Base-by-base conservation (phyloP, 2,797 vertebrate genomes). In the Sebastes elongatus region DNA sequence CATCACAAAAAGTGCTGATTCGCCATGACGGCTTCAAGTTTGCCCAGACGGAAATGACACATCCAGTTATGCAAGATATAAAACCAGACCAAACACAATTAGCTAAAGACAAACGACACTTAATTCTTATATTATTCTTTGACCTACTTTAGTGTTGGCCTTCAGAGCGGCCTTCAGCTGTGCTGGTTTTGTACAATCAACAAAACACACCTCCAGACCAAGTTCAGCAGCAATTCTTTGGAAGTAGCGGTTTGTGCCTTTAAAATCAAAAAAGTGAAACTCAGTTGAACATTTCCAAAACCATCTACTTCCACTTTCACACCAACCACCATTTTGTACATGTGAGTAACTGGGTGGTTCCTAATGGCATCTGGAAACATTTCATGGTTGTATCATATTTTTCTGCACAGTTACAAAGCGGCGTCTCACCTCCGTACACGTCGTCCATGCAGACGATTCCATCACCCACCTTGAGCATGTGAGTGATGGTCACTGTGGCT, bases 191-290 rank as follows among this genome's bases (percentile, higher is more conserved):
- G 95, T 95, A 80, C 95, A 97, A 85, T 99, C 98, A 46, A 95
- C 95, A 88, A 97, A 97, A 75, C 93, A 80, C 4, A 97, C 49
- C 6, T 97, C 93, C 82, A 99, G 81, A 25, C 97, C 96, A 81
- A 96, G 30, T 59, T 96, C 85, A 2, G 30, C 0, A 1, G 97
- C 97, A 10, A 98, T 71, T 80, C 10, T 71, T 81, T 93, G 94
- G 89, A 99, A 98, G 92, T 98, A 99, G 18, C 97, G 96, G 85
- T 97, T 97, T 68, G 98, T 98, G 77, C 98, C 98, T 99, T 35
- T 76, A 53, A 33, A 49, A 16, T 13, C 5, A 2, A 76, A 55
- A 65, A n/a, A 60, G 2, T 7, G 4, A 71, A 69, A 59, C 0
- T 4, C 20, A 5, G 1, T 20, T 61, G 5, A 74, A 0, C 20